Base-by-base conservation (phyloP, 2,113 vertebrate species). In the Ploceus nigricollis region DNA sequence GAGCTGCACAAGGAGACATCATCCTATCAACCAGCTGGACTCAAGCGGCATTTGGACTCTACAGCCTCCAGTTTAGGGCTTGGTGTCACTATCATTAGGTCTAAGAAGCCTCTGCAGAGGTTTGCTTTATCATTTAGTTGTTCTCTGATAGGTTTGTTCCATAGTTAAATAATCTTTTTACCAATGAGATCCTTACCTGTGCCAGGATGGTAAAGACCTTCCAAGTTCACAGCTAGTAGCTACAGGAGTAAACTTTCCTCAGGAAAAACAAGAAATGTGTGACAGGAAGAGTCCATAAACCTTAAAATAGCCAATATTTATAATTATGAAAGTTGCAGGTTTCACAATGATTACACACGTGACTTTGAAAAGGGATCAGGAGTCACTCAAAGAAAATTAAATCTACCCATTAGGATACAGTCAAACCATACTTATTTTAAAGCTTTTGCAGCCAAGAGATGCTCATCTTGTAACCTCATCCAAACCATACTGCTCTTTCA, bases 291-390 rank as follows among this genome's bases (percentile, higher is more conserved):
- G 83, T 90, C 68, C 50, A 81, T 66, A 89, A 86, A 70, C 76
- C 82, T 89, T 86, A 83, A 95, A 95, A 90, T 89, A 95, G 42
- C 27, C 79, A 73, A 37, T 90, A 93, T 90, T 90, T 92, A 50
- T 83, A 86, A 93, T 90, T 78, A 92, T 44, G 51, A 95, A 95
- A 95, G 86, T 90, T 90, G 64, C 63, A 83, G 72, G 47, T 87
- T 94, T 93, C 82, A 87, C 68, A 78, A 68, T 90, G 94, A 95
- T 87, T 95, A 91, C 69, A 95, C 60, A 87, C n/a, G 81, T 60
- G 51, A 84, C 89, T 96, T 94, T 92, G 48, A 89, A 78, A 94
- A 93, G 69, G 64, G 80, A 91, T 84, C 89, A 75, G 64, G 37
- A 93, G 44, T 81, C 61, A 82, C 69, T 66, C 60, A 91, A 66